These are phyloP conservation scores for Cyanistes caeruleus DNA, from an alignment of 2,113 vertebrate species.

Conservation along the genomic window DNA sequence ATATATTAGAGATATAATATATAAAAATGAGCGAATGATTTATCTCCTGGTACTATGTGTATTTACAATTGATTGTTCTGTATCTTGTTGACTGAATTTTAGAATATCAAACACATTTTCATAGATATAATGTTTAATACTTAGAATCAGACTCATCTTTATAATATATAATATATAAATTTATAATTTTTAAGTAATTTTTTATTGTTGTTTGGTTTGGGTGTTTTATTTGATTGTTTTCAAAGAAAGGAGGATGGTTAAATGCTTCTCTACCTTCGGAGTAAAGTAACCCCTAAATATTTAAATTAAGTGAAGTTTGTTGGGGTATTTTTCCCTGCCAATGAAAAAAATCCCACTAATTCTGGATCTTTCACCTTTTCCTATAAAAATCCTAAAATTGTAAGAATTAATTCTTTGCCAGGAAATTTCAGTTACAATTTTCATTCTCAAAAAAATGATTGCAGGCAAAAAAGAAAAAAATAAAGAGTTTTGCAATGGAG, in stretches of 20 bases:
- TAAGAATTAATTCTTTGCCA: neutral
- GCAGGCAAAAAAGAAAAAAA: neutral
- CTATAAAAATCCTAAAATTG: neutral
- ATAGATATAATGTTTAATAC: neutral
- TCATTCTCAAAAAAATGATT: neutral
- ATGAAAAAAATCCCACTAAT: accelerated
- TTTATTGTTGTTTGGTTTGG: neutral
- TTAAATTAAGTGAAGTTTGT: neutral
- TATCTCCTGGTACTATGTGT: neutral
- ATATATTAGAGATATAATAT: neutral
- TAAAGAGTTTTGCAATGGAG: neutral
- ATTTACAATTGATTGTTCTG: neutral
- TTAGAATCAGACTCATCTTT: neutral
- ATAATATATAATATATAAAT: no score
- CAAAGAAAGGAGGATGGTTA: neutral
- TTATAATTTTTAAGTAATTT: neutral
- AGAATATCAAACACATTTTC: neutral
- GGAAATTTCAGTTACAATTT: neutral
- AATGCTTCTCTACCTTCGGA: neutral
- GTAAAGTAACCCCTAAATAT: neutral
- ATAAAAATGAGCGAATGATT: neutral
- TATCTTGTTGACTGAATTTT: neutral
- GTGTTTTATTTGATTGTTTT: neutral
- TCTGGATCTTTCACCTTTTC: neutral
- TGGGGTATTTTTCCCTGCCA: accelerated